Conservation (phyloP, 2,113 vertebrate genomes). For the Oncorhynchus keta region DNA sequence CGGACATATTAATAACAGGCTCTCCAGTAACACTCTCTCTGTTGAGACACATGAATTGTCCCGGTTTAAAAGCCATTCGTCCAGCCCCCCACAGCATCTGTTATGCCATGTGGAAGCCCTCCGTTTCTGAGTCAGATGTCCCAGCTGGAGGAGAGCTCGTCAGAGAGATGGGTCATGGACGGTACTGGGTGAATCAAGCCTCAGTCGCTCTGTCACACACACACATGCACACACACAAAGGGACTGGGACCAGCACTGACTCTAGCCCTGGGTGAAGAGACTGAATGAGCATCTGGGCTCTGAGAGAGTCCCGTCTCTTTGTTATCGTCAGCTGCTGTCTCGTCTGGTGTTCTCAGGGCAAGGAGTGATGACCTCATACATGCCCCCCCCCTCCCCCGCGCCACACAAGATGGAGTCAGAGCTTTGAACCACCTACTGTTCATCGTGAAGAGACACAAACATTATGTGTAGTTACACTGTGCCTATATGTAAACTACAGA, state of each 20-base stretch:
- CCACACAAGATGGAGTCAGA: background rate
- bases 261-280: background rate
- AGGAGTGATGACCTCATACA: conserved; percentile 17
- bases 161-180: conserved; percentile 12
- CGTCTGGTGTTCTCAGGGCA: conserved; percentile 14
- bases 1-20: conserved; percentile 51
- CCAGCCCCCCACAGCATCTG: conserved; percentile 38
- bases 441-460: background rate
- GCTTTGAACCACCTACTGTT: background rate
- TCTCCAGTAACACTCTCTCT: conserved; percentile 46
- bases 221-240: too few species aligned
- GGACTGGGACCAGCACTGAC: background rate
- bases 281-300: conserved; percentile 3
- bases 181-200: conserved; percentile 12
- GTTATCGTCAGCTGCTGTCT: background rate
- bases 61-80: conserved; percentile 66
- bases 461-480: too few species aligned
- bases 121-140: conserved; percentile 30
- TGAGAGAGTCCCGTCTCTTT: background rate
- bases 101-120: conserved; percentile 22
- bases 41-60: conserved; percentile 60
- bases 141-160: conserved; percentile 17
- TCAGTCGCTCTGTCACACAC: background rate
- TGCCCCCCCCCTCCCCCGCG: too few species aligned
- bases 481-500: too few species aligned